These are phyloP conservation scores for Belonocnema kinseyi DNA, from an alignment of 1,140 invertebrate genomes.

Conservation along the genomic window DNA sequence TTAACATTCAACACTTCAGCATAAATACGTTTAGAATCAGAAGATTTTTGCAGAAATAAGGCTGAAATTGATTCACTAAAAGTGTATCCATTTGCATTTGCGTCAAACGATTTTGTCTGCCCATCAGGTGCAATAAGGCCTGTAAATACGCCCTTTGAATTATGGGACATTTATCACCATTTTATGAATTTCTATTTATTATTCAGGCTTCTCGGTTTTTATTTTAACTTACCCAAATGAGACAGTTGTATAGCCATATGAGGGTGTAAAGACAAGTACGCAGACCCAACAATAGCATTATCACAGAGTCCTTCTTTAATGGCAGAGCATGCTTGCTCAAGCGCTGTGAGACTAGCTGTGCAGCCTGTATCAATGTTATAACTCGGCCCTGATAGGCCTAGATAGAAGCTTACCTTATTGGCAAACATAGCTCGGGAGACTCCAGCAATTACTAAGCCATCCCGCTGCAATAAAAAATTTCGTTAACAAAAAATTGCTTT, in stretches of 20 bases:
- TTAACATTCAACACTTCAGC: conserved; percentile 77
- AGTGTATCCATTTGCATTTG: conserved; percentile 79
- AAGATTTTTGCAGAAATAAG: conserved; percentile 78
- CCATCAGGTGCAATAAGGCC: conserved; percentile 77
- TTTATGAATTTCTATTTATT: not conserved
- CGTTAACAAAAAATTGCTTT: too few species aligned
- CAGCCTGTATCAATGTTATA: conserved; percentile 74
- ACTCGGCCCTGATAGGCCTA: conserved; percentile 55
- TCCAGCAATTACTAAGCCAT: conserved; percentile 46
- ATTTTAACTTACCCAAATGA: conserved; percentile 40
- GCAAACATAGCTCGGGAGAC: conserved; percentile 48
- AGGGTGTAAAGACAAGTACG: conserved; percentile 43
- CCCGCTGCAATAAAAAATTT: conserved; percentile 43
- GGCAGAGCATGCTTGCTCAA: conserved; percentile 74
- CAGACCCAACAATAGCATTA: conserved; percentile 75
- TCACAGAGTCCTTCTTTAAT: conserved; percentile 77
- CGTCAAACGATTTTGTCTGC: conserved; percentile 80
- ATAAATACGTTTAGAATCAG: conserved; percentile 78
- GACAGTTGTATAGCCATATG: conserved; percentile 47
- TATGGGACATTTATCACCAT: not conserved
- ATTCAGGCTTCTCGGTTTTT: not conserved
- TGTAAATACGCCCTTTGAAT: conserved; percentile 20
- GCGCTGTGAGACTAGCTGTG: conserved; percentile 49
- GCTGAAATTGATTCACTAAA: conserved; percentile 80
- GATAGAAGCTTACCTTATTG: conserved; percentile 54